A percentile compares a stretch with the other conserved stretches of the same genome.
These are phyloP conservation scores for Bradypodion ventrale DNA, from an alignment of 2,797 vertebrate genomes.

Conservation along the genomic window DNA sequence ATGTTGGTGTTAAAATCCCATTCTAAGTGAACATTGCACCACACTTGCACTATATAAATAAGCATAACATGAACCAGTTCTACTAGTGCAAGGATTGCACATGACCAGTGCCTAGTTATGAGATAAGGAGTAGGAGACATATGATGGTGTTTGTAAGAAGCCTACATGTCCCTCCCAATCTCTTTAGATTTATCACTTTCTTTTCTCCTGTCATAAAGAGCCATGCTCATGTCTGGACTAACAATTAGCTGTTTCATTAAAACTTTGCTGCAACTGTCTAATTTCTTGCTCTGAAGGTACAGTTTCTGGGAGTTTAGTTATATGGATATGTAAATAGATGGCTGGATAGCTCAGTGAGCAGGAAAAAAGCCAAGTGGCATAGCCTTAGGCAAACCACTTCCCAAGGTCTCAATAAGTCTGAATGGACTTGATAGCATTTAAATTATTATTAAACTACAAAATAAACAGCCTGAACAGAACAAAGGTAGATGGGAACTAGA, in stretches of 20 bases:
- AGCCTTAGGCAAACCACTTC: too few relatives aligned
- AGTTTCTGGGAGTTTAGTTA: not conserved
- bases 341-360: too few relatives aligned
- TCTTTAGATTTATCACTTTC: not conserved
- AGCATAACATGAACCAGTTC: not conserved
- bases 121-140: not conserved
- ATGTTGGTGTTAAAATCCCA: not conserved
- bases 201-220: not conserved
- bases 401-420: too few relatives aligned
- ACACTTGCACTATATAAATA: not conserved
- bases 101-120: not conserved
- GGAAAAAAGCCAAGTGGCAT: too few relatives aligned
- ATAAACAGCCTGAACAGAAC: too few relatives aligned
- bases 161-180: not conserved
- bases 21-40: not conserved
- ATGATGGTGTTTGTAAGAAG: not conserved
- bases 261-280: not conserved
- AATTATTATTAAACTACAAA: too few relatives aligned
- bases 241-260: not conserved
- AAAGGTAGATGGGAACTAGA: too few relatives aligned
- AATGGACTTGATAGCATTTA: too few relatives aligned
- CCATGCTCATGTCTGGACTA: not conserved
- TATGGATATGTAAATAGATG: not conserved
- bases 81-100: too few relatives aligned
- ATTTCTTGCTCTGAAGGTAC: not conserved